A percentile compares a stretch with the other conserved stretches of the same genome.
Conservation (phyloP, 2,797 vertebrate species). For the Acipenser transmontanus region DNA sequence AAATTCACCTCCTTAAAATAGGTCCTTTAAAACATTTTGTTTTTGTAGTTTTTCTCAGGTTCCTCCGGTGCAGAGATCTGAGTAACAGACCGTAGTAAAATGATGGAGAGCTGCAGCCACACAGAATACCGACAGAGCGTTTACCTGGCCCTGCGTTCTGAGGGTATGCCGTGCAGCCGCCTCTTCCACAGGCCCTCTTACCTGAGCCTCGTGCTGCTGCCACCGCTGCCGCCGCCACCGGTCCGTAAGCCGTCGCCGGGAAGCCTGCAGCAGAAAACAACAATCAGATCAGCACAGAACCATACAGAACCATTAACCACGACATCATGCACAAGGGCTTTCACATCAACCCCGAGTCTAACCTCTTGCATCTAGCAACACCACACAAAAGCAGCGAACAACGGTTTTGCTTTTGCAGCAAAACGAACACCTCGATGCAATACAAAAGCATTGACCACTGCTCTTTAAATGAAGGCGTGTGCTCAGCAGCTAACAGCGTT, state of each 20-base stretch:
- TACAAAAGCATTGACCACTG: too few species aligned
- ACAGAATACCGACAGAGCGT: constrained; percentile 86
- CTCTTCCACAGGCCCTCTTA: constrained; percentile 86
- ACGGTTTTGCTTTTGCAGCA: too few species aligned
- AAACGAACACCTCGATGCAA: too few species aligned
- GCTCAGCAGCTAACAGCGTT: too few species aligned
- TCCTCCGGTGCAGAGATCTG: constrained; percentile 36
- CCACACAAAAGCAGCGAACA: too few species aligned
- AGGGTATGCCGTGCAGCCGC: constrained; percentile 78
- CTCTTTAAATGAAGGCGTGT: too few species aligned
- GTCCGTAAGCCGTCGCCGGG: constrained; percentile 89
- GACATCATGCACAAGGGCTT: too few species aligned
- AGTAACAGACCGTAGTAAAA: constrained; percentile 39
- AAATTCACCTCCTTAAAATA: too few species aligned
- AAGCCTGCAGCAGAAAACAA: constrained; percentile 71
- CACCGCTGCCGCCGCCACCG: constrained; percentile 89
- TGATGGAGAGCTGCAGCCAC: constrained; percentile 81
- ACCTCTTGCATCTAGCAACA: too few species aligned
- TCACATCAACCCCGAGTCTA: too few species aligned
- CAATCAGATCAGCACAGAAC: background rate
- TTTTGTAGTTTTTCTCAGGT: constrained; percentile 36
- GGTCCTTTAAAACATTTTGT: too few species aligned
- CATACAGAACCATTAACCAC: too few species aligned
- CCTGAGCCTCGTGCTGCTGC: constrained; percentile 96
- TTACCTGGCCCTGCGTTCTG: constrained; percentile 90